A percentile compares a stretch with the other conserved stretches of the same genome.
These are phyloP conservation scores for Ametastegia equiseti DNA, from an alignment of 2,888 invertebrate species.

Conservation along the genomic window DNA sequence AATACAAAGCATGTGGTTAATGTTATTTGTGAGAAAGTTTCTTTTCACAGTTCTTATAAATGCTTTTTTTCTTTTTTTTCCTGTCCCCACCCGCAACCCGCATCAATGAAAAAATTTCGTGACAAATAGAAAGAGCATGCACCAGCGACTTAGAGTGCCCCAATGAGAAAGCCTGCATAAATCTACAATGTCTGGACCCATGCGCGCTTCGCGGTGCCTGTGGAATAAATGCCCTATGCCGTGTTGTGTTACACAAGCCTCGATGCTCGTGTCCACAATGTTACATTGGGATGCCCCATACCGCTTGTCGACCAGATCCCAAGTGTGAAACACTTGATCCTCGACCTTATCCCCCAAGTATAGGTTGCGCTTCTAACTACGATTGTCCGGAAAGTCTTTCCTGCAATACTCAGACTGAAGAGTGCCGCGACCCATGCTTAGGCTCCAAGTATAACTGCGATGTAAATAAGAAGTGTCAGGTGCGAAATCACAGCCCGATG, in stretches of 20 bases:
- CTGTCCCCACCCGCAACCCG: constrained; percentile 62
- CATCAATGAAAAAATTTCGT: constrained; percentile 53
- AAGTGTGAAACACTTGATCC: constrained; percentile 84
- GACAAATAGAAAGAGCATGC: constrained; percentile 88
- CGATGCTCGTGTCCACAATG: constrained; percentile 94
- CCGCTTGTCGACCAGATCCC: constrained; percentile 88
- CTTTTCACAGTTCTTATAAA: constrained; percentile 93
- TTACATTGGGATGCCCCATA: constrained; percentile 89
- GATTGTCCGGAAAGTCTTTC: constrained; percentile 87
- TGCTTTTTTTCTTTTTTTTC: constrained; percentile 83
- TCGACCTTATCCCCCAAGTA: constrained; percentile 78
- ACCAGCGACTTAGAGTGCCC: constrained; percentile 94
- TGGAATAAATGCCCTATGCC: constrained; percentile 93
- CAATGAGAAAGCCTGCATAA: constrained; percentile 94
- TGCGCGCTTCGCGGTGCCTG: constrained; percentile 93
- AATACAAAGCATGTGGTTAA: constrained; percentile 80
- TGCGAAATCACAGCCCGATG: constrained; percentile 88
- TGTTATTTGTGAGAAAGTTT: constrained; percentile 85
- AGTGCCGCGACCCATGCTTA: constrained; percentile 90
- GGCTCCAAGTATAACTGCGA: constrained; percentile 84
- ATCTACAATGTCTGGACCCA: constrained; percentile 93
- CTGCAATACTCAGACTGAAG: constrained; percentile 84
- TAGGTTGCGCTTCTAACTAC: constrained; percentile 81
- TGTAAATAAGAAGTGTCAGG: constrained; percentile 92
- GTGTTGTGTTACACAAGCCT: constrained; percentile 89